Base-by-base conservation (phyloP, 2,888 invertebrate species). In the Omphaloscelis lunosa region DNA sequence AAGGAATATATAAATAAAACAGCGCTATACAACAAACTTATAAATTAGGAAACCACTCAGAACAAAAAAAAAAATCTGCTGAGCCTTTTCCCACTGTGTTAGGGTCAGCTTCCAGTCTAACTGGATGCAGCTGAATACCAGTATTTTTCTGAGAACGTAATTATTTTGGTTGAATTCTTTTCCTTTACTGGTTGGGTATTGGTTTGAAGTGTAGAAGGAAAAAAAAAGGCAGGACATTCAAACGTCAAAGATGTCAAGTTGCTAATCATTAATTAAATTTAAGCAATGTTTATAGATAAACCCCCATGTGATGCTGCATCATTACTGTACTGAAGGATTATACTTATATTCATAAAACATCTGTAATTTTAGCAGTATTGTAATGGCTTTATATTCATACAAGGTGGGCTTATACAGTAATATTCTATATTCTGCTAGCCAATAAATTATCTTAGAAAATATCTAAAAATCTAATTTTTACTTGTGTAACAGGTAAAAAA, bases 1-100 rank as follows among this genome's bases (percentile, higher is more conserved):
- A 81, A 70, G 72, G 39, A 62, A n/a, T 0, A 59, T 34, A 45
- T 23, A 12, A 34, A 67, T 34, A 41, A 11, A 27, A 58, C 20
- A 17, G 1, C 17, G 20, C 27, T n/a, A 39, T 29, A 77, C 0
- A 27, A 20, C 0, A 74, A 7, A 20, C 1, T 8, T 5, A 27
- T 3, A n/a, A 12, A n/a, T 15, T n/a, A 5, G 12, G 0, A n/a
- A 8, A 17, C 7, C 23, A 29, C 5, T 27, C 45, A 27, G 17
- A n/a, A 62, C 23, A 23, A 23, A 51, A 23, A 51, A 53, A 48
- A 48, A 17, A 23, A 23, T n/a, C 53, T 53, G 53, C n/a, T 0
- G 1, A n/a, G n/a, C 23, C 53, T 53, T 23, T 51, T 48, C 20
- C 48, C 17, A 17, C 48, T 48, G 20, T 48, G 1, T 17, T 48